These are phyloP conservation scores for Psammodynastes pulverulentus DNA, from an alignment of 2,113 vertebrate species.

Conservation along the genomic window DNA sequence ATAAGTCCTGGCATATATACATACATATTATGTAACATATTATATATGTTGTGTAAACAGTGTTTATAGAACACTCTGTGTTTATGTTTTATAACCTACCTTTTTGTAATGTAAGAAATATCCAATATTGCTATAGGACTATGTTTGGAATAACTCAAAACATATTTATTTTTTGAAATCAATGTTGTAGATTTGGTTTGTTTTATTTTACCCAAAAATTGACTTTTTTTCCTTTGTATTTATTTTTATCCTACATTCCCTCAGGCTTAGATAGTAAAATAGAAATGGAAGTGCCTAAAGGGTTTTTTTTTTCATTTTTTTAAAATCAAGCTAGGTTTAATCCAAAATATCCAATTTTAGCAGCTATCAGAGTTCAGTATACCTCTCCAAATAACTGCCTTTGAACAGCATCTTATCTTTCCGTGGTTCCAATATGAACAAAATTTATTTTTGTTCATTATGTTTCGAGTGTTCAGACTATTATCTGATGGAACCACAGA, in stretches of 20 bases:
- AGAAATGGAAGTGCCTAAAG: background rate
- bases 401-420: conserved; percentile 32
- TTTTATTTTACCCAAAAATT: background rate
- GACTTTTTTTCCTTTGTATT: background rate
- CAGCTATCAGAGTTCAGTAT: background rate
- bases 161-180: conserved; percentile 5
- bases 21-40: too few relatives aligned
- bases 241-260: background rate
- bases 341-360: background rate
- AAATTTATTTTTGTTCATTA: conserved; percentile 36
- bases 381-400: background rate
- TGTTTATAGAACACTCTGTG: background rate
- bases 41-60: background rate
- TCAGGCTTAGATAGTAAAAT: background rate
- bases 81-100: background rate
- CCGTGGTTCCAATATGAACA: background rate
- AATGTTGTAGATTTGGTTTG: background rate
- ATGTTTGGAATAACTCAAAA: background rate
- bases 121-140: background rate
- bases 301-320: background rate
- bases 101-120: background rate
- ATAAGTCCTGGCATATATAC: background rate
- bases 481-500: conserved; percentile 11
- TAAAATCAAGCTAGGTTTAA: background rate
- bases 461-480: conserved; percentile 31